Conservation (phyloP, 2,888 invertebrate genomes). For the Philhelius pedissequus region DNA sequence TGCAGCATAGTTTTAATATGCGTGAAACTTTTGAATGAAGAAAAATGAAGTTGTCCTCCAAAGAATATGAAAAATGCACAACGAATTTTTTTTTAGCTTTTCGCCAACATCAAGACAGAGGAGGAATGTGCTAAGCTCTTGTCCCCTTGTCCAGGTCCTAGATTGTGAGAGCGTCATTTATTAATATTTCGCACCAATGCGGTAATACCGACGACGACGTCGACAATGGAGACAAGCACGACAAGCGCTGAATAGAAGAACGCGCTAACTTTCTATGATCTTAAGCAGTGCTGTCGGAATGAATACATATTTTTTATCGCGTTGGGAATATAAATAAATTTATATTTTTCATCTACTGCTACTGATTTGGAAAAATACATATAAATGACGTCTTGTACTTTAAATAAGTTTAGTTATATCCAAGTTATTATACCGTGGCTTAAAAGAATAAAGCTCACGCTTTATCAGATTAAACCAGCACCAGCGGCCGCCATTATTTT, state of each 20-base stretch:
- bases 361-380: no score
- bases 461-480: no score
- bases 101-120: slow-evolving; percentile 24
- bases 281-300: background rate
- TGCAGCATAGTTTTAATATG: slow-evolving; percentile 65
- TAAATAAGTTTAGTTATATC: no score
- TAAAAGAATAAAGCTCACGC: no score
- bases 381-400: no score
- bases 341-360: no score
- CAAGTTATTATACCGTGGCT: no score
- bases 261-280: background rate
- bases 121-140: background rate
- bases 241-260: background rate
- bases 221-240: background rate
- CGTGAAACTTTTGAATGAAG: slow-evolving; percentile 68
- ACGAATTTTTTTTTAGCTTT: slow-evolving; percentile 60
- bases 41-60: slow-evolving; percentile 67
- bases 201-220: background rate
- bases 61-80: slow-evolving; percentile 67
- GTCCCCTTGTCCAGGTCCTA: background rate
- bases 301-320: background rate
- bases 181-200: slow-evolving; percentile 55
- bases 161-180: slow-evolving; percentile 45
- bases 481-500: no score
- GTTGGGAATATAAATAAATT: no score